These are phyloP conservation scores for Typhlichthys subterraneus DNA, from an alignment of 2,797 vertebrate genomes.

Conservation along the genomic window DNA sequence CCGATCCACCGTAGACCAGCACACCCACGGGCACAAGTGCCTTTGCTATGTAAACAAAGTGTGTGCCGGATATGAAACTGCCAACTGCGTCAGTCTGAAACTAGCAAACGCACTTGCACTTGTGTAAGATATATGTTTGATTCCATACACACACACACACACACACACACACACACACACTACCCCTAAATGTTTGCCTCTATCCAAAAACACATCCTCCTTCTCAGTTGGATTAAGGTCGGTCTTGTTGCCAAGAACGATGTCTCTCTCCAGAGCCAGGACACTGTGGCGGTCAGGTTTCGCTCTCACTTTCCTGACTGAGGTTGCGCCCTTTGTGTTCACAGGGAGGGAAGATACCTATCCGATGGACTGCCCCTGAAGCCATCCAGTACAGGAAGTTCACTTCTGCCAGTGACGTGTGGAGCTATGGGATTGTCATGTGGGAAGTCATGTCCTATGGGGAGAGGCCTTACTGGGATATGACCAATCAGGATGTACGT, in stretches of 20 bases:
- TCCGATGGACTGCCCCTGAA: conserved; percentile 83
- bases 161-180: conserved; percentile 1
- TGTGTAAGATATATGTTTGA: conserved; percentile 8
- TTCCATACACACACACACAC: conserved; percentile 6
- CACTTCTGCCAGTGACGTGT: conserved; percentile 82
- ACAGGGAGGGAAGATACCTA: conserved; percentile 84
- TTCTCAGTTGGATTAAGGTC: conserved; percentile 57
- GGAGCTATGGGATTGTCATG: conserved; percentile 85
- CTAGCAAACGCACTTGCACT: too few species aligned
- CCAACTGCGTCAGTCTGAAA: too few species aligned
- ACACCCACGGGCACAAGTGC: too few species aligned
- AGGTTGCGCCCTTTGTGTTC: conserved; percentile 55
- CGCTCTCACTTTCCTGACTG: conserved; percentile 36
- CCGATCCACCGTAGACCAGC: too few species aligned
- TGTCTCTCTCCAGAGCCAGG: conserved; percentile 57
- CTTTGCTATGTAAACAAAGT: too few species aligned
- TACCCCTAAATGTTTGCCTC: conserved; percentile 19
- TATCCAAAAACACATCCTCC: conserved; percentile 36
- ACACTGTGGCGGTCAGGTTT: conserved; percentile 59
- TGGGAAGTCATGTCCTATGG: conserved; percentile 86
- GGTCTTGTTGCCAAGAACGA: conserved; percentile 47
- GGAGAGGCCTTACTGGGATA: conserved; percentile 84
- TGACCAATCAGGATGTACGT: conserved; percentile 85
- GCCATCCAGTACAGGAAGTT: conserved; percentile 86
- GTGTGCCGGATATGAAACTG: too few species aligned